Evolutionary conservation across 2,888 invertebrate genomes (phyloP), one percentile per base, ranked within the genome.

Genomic region (Cheilosia scutellata): DNA sequence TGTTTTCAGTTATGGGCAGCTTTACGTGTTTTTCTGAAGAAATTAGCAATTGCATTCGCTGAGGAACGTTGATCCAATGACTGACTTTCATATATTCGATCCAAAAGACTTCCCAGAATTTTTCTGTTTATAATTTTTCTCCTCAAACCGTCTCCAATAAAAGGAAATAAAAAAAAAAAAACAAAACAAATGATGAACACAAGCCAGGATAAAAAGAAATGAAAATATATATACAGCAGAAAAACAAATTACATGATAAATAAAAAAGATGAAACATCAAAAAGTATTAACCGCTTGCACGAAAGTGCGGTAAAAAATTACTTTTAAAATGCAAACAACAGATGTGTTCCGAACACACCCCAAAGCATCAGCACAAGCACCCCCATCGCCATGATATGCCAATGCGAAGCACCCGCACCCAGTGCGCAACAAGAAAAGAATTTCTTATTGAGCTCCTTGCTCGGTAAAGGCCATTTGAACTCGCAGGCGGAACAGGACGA

Each of bases 271-370:
- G 86, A 86, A 86, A 86, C 86, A 86, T 86, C 86, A 86, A 86
- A 86, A 86, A 86, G 82, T 86, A 86, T 82, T 86, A 86, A 82
- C 82, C 86, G 82, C 86, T 60, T 76, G 84, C 70, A 65, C 58
- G 68, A 66, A 82, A 86, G 76, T 82, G 80, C 86, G 86, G 82
- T 86, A 86, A 86, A 82, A 86, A 82, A 86, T 86, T 86, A 82
- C 86, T 86, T 86, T 86, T 86, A 82, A 86, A 86, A 86, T 86
- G 86, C 86, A 86, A 82, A 86, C 86, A 86, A 86, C 86, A 86
- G 86, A 86, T 86, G 86, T 86, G 86, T 51, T 68, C 72, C 55
- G 40, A 71, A 75, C 49, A 79, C 84, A 84, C 65, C 84, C 84
- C 66, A 37, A 40, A 60, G 42, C 51, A 49, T 44, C 40, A 65